These are phyloP conservation scores for Cheirogaleus medius DNA, from an alignment of 2,113 vertebrate genomes.

Conservation along the genomic window DNA sequence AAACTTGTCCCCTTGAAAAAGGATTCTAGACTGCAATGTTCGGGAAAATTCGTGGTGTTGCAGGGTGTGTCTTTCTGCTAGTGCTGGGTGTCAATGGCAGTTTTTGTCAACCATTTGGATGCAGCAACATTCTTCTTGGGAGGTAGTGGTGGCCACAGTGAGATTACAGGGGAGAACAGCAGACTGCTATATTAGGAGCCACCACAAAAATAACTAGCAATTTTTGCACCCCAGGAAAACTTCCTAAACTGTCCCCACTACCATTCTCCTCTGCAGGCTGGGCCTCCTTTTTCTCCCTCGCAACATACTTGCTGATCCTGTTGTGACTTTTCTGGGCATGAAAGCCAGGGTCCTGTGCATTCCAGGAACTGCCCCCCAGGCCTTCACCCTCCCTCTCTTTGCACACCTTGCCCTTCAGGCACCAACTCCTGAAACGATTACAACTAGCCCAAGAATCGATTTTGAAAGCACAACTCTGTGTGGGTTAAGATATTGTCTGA, in stretches of 20 bases:
- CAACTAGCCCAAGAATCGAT: not conserved
- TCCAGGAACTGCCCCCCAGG: not conserved
- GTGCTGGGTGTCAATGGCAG: not conserved
- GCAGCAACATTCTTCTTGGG: not conserved
- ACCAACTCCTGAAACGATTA: not conserved
- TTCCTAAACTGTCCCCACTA: not conserved
- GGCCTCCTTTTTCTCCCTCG: not conserved
- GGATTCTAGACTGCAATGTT: not conserved
- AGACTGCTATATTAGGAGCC: conserved; percentile 61
- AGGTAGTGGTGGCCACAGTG: not conserved
- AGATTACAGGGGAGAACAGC: conserved; percentile 58
- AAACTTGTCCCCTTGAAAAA: not conserved
- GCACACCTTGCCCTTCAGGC: not conserved
- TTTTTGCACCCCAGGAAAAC: conserved; percentile 51
- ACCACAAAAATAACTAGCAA: conserved; percentile 65
- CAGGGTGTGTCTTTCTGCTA: not conserved
- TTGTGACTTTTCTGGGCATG: not conserved
- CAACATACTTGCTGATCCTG: not conserved
- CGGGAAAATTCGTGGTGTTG: not conserved
- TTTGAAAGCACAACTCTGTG: not conserved
- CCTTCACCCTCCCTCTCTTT: not conserved
- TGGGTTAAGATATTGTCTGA: not conserved
- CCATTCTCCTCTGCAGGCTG: not conserved
- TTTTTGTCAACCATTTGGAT: not conserved
- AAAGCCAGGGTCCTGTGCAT: not conserved